Conservation (phyloP, 2,113 vertebrate species). For the Dicrurus megarhynchus region DNA sequence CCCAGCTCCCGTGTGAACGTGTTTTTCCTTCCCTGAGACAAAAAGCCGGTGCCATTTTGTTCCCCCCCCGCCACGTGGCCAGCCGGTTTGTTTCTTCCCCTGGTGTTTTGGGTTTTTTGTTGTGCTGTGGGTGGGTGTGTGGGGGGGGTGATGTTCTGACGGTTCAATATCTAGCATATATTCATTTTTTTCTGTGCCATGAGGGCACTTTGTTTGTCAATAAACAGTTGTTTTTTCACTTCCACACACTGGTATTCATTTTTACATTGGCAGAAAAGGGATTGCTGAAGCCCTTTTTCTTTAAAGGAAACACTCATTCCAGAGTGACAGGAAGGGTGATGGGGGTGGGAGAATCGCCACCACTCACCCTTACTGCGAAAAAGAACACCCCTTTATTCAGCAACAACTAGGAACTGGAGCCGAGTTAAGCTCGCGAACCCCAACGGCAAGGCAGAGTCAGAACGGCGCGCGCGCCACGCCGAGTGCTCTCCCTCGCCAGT, state of each 20-base stretch:
- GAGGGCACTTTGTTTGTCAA: background rate
- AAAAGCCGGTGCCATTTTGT: too few relatives aligned
- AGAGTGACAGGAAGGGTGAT: too few relatives aligned
- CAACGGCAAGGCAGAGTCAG: too few relatives aligned
- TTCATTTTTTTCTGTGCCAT: background rate
- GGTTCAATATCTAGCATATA: background rate
- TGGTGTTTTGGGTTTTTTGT: background rate
- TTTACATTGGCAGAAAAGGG: background rate
- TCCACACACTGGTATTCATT: background rate
- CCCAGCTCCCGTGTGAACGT: fast-evolving
- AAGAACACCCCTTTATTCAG: too few relatives aligned
- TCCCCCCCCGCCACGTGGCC: fast-evolving
- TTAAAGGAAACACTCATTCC: background rate
- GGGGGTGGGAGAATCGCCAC: too few relatives aligned
- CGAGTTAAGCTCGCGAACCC: too few relatives aligned
- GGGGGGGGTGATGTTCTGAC: background rate
- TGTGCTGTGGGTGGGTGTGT: background rate
- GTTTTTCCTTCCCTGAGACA: background rate
- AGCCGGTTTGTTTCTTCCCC: background rate
- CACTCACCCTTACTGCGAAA: too few relatives aligned
- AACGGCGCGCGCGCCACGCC: too few relatives aligned
- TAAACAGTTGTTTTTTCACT: background rate
- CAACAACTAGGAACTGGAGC: too few relatives aligned
- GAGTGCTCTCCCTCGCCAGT: too few relatives aligned
- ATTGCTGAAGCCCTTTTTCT: background rate